Base-by-base conservation (phyloP, 2,888 invertebrate species). In the Drosophila barbarae region DNA sequence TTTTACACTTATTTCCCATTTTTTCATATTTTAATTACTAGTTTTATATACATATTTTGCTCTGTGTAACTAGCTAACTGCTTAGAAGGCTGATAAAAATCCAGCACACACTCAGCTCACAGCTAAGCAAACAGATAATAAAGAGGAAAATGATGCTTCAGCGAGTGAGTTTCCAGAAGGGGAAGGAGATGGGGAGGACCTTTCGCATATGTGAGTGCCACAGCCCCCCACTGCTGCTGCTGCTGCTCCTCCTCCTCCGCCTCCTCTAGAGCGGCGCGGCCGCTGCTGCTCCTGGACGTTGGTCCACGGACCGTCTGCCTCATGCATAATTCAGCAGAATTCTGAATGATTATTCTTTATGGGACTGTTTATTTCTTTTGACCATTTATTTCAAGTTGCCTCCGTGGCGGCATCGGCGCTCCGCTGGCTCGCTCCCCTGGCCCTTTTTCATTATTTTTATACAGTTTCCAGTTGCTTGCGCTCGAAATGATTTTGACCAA, bases 341-440 rank as follows among this genome's bases (percentile, higher is more conserved):
- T 88, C 88, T 84, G 87, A 88, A 88, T 88, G 89, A 88, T 88
- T 88, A 88, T 88, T 88, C 88, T 88, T 88, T 88, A 88, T 88
- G 88, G 87, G 88, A 87, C 88, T 88, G 88, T 88, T 88, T 88
- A 88, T 88, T 88, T 88, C 89, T 88, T 87, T 88, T 86, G 88
- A 88, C 86, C 87, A 87, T 86, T 87, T 88, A 88, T 88, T 86
- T 88, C 85, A 85, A 79, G 79, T 85, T 86, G 84, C 71, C 69
- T 82, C 76, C 76, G 72, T 60, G 56, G 63, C 63, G 79, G 74
- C 75, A 70, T 49, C 55, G 61, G 46, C 32, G 46, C 44, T 71
- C 52, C 28, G n/a, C 32, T 34, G 30, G 21, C 23, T 23, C 23
- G 3, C 51, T 28, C 26, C 7, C 44, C 15, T 10, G 39, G 23